Evolutionary conservation across 2,113 vertebrate species (phyloP), one percentile per base, ranked within the genome.

Genomic region (Nicator chloris): DNA sequence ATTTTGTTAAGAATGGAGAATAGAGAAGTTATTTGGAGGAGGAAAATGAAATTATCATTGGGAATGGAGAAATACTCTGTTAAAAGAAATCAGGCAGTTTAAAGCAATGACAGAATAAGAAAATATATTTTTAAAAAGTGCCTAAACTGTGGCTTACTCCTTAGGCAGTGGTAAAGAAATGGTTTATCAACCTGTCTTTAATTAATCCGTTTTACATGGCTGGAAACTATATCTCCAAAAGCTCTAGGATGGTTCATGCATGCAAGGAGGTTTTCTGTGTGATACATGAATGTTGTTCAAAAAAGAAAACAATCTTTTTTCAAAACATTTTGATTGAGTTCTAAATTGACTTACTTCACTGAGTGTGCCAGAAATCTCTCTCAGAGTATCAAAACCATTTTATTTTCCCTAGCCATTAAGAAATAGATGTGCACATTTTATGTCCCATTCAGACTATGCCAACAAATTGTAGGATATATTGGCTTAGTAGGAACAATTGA

Each of bases 391-490:
- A 22, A 57, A 82, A 66, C 9, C 4, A 31, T 92, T 81, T 78
- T 33, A 30, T 66, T 80, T 91, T 18, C 18, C 21, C 24, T 28
- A 33, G 16, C 13, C 0, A 0, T 24, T 47, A 54, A 78, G 7
- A 71, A 91, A 75, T 37, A 35, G 2, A 6, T 9, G 7, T 78
- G 23, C 17, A 31, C 42, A 20, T 86, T 81, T 84, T 42, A 50
- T 75, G 15, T 19, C 12, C 22, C 1, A 0, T 68, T 61, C 27
- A 75, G 39, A 47, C 15, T 51, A 4, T 75, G 19, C 35, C 40
- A 77, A 61, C 16, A 81, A 59, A 18, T 31, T 76, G 9, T 11
- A 14, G 39, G 71, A 77, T 65, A 63, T 90, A 39, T 51, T 76
- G 23, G 7, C 40, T 75, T 82, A 66, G 10, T 50, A 70, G 65